These are phyloP conservation scores for Callionymus lyra DNA, from an alignment of 2,113 vertebrate genomes.

Conservation along the genomic window DNA sequence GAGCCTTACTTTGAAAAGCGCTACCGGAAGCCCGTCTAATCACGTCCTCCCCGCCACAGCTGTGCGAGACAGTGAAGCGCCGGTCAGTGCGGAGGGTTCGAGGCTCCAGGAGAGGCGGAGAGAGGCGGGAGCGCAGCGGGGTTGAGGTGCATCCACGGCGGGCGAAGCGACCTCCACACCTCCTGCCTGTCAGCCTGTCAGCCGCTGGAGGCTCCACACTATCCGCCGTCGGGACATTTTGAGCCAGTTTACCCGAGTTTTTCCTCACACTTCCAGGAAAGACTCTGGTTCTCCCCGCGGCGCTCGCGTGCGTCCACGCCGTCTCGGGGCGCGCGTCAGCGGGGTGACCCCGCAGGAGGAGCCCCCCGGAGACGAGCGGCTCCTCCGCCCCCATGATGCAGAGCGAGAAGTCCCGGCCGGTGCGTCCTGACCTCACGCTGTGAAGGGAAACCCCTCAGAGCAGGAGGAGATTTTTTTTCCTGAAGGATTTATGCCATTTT, in stretches of 20 bases:
- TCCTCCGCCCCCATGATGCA: conserved; percentile 15
- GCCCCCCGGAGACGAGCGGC: conserved; percentile 13
- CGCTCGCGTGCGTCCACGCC: conserved; percentile 16
- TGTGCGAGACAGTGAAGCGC: conserved; percentile 12
- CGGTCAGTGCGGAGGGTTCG: conserved; percentile 35
- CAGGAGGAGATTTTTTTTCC: conserved; percentile 16
- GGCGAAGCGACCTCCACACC: conserved; percentile 8
- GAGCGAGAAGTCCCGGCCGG: conserved; percentile 22
- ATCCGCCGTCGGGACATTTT: no score
- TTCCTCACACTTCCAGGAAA: conserved; percentile 16
- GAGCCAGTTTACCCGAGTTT: not conserved
- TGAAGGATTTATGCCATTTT: conserved; percentile 47
- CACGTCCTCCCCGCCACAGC: not conserved
- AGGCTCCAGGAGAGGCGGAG: no score
- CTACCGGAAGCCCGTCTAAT: not conserved
- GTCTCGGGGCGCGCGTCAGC: conserved; percentile 16
- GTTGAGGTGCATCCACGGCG: not conserved
- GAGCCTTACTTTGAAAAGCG: conserved; percentile 28
- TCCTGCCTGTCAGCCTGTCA: conserved; percentile 1
- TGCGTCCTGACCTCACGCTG: conserved; percentile 22
- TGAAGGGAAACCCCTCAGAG: not conserved
- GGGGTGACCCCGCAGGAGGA: conserved; percentile 1
- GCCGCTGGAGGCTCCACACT: conserved; percentile 1
- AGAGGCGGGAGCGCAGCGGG: conserved; percentile 9
- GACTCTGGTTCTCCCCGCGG: conserved; percentile 3